Base-by-base conservation (phyloP, 2,888 invertebrate genomes). In the Noctua janthina region DNA sequence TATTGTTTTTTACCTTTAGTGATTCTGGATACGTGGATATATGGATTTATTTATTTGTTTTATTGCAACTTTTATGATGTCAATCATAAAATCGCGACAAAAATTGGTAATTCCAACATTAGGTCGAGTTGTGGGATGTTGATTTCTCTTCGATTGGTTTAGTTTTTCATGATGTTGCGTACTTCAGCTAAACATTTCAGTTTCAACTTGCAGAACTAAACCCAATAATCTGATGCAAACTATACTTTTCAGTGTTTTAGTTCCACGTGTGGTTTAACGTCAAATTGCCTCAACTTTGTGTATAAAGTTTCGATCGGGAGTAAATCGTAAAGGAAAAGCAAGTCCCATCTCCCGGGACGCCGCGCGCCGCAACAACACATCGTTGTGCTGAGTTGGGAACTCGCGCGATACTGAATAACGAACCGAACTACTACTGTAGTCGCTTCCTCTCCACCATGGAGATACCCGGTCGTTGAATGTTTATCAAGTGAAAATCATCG, bases 391-490 rank as follows among this genome's bases (percentile, higher is more conserved):
- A 67, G 49, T 56, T 79, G n/a, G 10, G 17, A 67, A 56, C 79
- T 68, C 35, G 11, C 17, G 39, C 39, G 29, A 68, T 67, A 49
- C 39, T 49, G 29, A 67, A 49, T 56, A 78, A 46, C 4, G 10
- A 78, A 79, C 20, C 39, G 23, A 59, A 69, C 78, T 80, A 59
- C 10, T 49, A 59, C n/a, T 46, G 1, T 20, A 46, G 51, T 77
- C 51, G 64, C 17, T 54, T 39, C 1, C 64, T 8, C 15, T 23
- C 43, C 23, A 54, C 23, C 29, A 43, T 20, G 23, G 64, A 17
- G 8, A 8, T 46, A 46, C 46, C 20, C 2, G 7, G 0, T n/a
- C 11, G 5, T n/a, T 29, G 20, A 43, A 13, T 51, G 17, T 49
- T 23, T 49, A 17, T 5, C 17, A 51, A 74, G 17, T n/a, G 46